A percentile compares a stretch with the other conserved stretches of the same genome.
Conservation (phyloP, 2,113 vertebrate species). For the Trematomus loennbergii region DNA sequence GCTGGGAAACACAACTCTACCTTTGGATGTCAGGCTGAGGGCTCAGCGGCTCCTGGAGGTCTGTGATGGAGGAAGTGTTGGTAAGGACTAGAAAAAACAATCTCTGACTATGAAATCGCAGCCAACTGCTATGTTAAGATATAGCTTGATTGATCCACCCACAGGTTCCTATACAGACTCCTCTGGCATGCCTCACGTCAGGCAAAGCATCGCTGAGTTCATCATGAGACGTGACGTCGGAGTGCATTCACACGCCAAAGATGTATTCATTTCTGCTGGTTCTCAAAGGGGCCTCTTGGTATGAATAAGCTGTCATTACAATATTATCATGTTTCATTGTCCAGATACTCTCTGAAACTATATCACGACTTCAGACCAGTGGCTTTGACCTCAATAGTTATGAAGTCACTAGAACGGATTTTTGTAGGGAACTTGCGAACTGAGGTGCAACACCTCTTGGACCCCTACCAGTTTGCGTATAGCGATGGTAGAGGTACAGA, state of each 20-base stretch:
- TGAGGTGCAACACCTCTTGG: too few species aligned
- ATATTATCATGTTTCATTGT: background rate
- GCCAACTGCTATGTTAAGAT: background rate
- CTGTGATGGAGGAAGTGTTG: conserved; percentile 75
- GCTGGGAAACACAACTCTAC: conserved; percentile 46
- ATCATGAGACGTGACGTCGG: conserved; percentile 75
- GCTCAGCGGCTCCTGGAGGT: conserved; percentile 66
- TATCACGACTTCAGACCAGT: too few species aligned
- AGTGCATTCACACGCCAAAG: conserved; percentile 44
- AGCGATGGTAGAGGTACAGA: too few species aligned
- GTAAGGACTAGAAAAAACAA: conserved; percentile 40
- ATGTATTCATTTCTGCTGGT: conserved; percentile 75
- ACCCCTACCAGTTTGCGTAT: too few species aligned
- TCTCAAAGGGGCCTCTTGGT: conserved; percentile 73
- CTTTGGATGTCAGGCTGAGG: conserved; percentile 67
- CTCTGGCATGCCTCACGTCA: conserved; percentile 55
- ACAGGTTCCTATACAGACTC: conserved; percentile 75
- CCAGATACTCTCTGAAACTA: background rate
- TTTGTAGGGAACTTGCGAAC: too few species aligned
- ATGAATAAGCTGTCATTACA: background rate
- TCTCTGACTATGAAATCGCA: background rate
- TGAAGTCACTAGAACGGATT: too few species aligned
- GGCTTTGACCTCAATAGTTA: too few species aligned
- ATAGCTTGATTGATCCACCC: background rate
- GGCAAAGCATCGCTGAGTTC: conserved; percentile 69